These are phyloP conservation scores for Cephus pygmeus DNA, from an alignment of 2,888 invertebrate genomes.

Conservation along the genomic window DNA sequence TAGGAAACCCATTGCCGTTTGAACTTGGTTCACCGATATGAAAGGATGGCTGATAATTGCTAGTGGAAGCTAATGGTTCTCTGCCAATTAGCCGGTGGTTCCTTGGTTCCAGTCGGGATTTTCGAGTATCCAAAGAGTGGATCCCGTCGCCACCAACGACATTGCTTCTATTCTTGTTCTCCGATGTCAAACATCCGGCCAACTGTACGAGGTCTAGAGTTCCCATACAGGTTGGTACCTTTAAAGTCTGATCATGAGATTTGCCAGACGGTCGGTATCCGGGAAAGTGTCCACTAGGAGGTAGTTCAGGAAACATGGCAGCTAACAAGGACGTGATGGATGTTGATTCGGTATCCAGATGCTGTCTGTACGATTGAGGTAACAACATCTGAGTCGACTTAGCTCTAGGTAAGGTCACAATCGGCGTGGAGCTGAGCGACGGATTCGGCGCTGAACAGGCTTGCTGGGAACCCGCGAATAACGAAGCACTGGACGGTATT, in stretches of 20 bases:
- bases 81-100: constrained; percentile 50
- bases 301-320: constrained; percentile 61
- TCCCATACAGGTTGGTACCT: constrained; percentile 49
- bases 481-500: constrained; percentile 47
- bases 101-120: constrained; percentile 53
- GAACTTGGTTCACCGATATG: constrained; percentile 28
- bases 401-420: constrained; percentile 59
- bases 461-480: constrained; percentile 54
- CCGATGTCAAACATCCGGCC: constrained; percentile 44
- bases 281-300: constrained; percentile 51
- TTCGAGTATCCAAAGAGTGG: constrained; percentile 46
- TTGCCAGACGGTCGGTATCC: constrained; percentile 52
- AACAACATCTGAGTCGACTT: constrained; percentile 63
- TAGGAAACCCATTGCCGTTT: constrained; percentile 38
- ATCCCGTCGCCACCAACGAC: constrained; percentile 40
- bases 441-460: constrained; percentile 64
- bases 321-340: constrained; percentile 61
- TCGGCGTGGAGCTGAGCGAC: constrained; percentile 56
- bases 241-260: constrained; percentile 41
- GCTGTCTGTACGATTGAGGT: constrained; percentile 41
- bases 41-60: constrained; percentile 28
- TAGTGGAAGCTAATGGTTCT: constrained; percentile 33
- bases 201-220: constrained; percentile 50
- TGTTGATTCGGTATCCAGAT: constrained; percentile 41
- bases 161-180: constrained; percentile 35